These are phyloP conservation scores for Mastomys natalensis DNA, from an alignment of 2,113 vertebrate genomes.

Conservation along the genomic window DNA sequence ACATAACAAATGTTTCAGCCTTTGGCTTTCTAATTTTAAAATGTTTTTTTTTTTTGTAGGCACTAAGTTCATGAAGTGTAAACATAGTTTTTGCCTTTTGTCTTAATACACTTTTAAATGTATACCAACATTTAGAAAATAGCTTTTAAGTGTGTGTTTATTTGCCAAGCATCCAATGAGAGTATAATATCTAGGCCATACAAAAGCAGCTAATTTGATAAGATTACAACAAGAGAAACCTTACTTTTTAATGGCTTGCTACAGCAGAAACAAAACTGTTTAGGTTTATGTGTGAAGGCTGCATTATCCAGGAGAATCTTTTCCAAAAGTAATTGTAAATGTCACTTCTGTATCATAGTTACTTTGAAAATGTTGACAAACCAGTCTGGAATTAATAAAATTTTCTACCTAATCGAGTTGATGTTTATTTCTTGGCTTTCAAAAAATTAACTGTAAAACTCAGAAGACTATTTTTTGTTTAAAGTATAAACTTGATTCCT, in stretches of 20 bases:
- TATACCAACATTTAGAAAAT: conserved; percentile 31
- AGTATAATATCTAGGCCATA: background rate
- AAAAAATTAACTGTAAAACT: conserved; percentile 51
- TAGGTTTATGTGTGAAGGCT: conserved; percentile 42
- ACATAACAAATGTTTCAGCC: background rate
- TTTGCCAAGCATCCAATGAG: background rate
- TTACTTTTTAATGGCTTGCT: conserved; percentile 22
- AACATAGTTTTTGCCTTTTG: conserved; percentile 17
- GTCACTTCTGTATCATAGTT: conserved; percentile 7
- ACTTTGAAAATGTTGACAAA: conserved; percentile 12
- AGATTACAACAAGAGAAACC: background rate
- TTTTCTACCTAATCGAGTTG: background rate
- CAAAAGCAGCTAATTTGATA: background rate
- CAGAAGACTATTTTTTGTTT: background rate
- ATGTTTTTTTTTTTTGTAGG: background rate
- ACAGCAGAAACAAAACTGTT: background rate
- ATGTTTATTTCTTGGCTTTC: background rate
- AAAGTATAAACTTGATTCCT: background rate
- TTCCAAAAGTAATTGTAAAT: conserved; percentile 40
- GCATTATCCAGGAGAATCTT: background rate
- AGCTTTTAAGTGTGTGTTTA: conserved; percentile 19
- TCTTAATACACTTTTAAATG: conserved; percentile 21
- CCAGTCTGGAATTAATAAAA: conserved; percentile 41
- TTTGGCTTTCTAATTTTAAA: conserved; percentile 54
- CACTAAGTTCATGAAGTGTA: conserved; percentile 9